Evolutionary conservation across 64 coral and sea anemone genomes (phyloP).

Genomic region (Montipora sp.): DNA sequence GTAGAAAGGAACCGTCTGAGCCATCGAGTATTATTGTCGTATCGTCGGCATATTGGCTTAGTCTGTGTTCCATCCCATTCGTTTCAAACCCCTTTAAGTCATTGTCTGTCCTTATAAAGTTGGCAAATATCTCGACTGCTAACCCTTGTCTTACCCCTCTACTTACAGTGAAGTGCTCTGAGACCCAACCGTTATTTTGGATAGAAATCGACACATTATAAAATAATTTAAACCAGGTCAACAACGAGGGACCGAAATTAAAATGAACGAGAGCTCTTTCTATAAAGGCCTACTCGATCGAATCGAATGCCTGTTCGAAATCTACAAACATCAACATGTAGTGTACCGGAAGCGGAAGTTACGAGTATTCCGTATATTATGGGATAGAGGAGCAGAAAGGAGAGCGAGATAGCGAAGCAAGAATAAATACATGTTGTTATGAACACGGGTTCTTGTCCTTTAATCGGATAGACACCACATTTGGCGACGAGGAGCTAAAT

Average conservation of each 20-base stretch:
- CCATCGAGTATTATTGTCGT: not conserved
- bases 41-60: not conserved
- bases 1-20: not conserved
- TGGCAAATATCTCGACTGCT: not conserved
- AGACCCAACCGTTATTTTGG: constrained; percentile 6
- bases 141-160: not conserved
- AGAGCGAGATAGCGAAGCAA: too few species aligned
- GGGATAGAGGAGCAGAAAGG: too few species aligned
- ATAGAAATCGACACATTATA: not conserved
- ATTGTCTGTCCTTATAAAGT: not conserved
- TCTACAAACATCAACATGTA: too few species aligned
- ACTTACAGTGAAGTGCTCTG: not conserved
- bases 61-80: not conserved
- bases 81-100: not conserved
- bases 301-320: too few species aligned
- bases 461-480: too few species aligned
- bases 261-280: not conserved
- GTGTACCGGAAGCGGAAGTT: too few species aligned
- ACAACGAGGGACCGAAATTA: not conserved
- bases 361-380: too few species aligned
- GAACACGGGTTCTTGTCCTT: too few species aligned
- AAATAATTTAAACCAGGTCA: not conserved
- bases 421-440: too few species aligned
- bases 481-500: too few species aligned
- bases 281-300: not conserved